These are phyloP conservation scores for Cygnus olor DNA, from an alignment of 2,797 vertebrate species.

Conservation along the genomic window DNA sequence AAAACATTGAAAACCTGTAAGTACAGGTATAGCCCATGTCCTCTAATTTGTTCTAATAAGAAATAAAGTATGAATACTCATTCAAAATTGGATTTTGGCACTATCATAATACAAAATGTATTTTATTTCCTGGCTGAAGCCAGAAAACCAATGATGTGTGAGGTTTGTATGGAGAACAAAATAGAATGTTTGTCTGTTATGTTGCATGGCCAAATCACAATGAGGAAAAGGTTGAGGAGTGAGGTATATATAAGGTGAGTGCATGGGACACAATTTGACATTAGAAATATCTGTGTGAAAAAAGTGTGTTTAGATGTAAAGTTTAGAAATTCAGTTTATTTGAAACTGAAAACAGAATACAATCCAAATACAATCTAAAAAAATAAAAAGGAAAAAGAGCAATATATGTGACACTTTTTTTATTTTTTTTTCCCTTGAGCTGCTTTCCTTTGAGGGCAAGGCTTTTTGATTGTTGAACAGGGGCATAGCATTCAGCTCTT, in stretches of 20 bases:
- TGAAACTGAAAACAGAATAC: background rate
- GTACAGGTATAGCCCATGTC: background rate
- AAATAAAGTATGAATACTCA: background rate
- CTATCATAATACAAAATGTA: background rate
- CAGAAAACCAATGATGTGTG: background rate
- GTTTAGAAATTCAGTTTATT: background rate
- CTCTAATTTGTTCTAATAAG: background rate
- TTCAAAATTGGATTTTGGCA: background rate
- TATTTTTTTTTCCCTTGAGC: background rate
- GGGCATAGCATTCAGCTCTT: background rate
- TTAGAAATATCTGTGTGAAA: background rate
- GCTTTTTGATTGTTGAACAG: background rate
- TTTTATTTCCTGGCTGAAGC: background rate
- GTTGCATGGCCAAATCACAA: background rate
- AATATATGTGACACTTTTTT: background rate
- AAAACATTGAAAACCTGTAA: background rate
- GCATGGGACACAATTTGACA: background rate
- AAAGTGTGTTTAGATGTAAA: background rate
- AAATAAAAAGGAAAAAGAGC: background rate
- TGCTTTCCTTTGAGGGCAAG: background rate
- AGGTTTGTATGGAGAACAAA: background rate
- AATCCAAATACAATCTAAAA: no score
- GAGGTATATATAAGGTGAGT: background rate
- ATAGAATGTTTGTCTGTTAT: background rate
- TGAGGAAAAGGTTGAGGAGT: background rate